phyloP scores from a whole-genome alignment of 53 echinoderm and acorn worm genomes.

The Stichopus horrens region DNA sequence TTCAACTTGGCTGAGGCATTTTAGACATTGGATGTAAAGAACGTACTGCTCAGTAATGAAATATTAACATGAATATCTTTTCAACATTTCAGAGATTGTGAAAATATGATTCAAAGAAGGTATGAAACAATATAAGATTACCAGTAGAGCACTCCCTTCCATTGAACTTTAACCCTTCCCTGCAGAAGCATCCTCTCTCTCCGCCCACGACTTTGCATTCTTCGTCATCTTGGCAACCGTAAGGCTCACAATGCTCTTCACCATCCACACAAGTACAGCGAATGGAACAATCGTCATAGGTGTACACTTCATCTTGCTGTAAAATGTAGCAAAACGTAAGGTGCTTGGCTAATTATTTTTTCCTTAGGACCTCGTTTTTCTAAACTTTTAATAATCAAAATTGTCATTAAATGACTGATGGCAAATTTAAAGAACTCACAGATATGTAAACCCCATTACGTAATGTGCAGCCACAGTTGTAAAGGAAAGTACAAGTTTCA shows the following conservation, averaged over 20 bases:
- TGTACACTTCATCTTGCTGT: slow-evolving; percentile 30
- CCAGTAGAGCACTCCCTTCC: slow-evolving; percentile 8
- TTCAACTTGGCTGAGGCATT: too few relatives aligned
- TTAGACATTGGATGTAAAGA: too few relatives aligned
- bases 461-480: slow-evolving; percentile 65
- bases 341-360: too few relatives aligned
- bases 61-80: too few relatives aligned
- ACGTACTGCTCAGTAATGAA: too few relatives aligned
- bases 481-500: slow-evolving; percentile 56
- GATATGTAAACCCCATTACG: slow-evolving; percentile 58
- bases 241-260: slow-evolving; percentile 33
- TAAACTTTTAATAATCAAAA: too few relatives aligned
- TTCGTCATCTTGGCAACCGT: slow-evolving; percentile 49
- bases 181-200: slow-evolving; percentile 18
- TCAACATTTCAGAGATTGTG: too few relatives aligned
- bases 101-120: background rate
- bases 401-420: too few relatives aligned
- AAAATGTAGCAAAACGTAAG: background rate
- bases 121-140: background rate
- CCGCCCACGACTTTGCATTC: slow-evolving; percentile 49
- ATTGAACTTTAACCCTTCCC: background rate
- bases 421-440: too few relatives aligned
- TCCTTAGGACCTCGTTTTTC: too few relatives aligned
- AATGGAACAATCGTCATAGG: slow-evolving; percentile 55
- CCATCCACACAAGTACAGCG: slow-evolving; percentile 62